phyloP scores from a whole-genome alignment of 2,113 vertebrate species.

The Pseudopipra pipra region DNA sequence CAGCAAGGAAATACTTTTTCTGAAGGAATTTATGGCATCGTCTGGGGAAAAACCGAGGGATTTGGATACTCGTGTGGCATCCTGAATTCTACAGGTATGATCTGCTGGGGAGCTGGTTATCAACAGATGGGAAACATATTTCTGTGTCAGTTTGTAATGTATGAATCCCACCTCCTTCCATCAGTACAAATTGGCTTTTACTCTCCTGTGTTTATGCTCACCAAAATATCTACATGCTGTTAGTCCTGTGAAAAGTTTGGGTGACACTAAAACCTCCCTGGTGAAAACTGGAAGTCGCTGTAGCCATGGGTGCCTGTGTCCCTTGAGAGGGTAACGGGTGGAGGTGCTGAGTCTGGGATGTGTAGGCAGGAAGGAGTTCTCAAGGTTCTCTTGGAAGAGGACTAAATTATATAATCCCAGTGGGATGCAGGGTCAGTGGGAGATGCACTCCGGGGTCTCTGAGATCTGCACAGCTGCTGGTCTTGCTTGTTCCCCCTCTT shows the following conservation, averaged over 20 bases:
- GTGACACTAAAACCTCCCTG: not conserved
- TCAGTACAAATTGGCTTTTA: not conserved
- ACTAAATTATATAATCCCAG: not conserved
- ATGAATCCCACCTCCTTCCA: not conserved
- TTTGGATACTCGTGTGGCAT: rapidly evolving
- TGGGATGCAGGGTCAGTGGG: too few relatives aligned
- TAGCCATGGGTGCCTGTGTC: not conserved
- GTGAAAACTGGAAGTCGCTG: not conserved
- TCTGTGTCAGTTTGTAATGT: not conserved
- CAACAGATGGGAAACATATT: not conserved
- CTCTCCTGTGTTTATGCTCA: not conserved
- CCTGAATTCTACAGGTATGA: not conserved
- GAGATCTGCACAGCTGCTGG: not conserved
- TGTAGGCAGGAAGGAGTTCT: not conserved
- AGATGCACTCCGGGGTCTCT: not conserved
- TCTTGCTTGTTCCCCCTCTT: not conserved
- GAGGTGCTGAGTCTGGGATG: not conserved
- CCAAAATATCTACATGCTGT: not conserved
- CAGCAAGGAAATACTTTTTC: rapidly evolving
- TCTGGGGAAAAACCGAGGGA: rapidly evolving
- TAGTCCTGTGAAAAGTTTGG: not conserved
- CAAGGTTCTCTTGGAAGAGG: not conserved
- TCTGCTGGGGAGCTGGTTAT: not conserved
- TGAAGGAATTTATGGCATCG: not conserved
- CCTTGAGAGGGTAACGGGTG: not conserved